Evolutionary conservation across 2,888 invertebrate genomes (phyloP).

Genomic region (Drosophila acutilabella): DNA sequence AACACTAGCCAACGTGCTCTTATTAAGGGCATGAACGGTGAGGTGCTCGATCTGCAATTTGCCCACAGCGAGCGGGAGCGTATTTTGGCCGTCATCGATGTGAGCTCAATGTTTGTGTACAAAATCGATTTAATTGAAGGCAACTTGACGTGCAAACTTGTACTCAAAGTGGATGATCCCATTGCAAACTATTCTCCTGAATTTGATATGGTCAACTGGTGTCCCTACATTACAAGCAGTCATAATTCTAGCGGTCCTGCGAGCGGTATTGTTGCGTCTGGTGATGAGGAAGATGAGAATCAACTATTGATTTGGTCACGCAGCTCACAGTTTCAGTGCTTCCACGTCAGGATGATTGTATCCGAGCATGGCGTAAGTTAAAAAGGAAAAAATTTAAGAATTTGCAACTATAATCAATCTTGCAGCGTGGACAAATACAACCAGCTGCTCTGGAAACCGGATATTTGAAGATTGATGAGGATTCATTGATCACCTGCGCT

Average conservation of each 20-base stretch:
- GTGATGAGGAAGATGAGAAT: slow-evolving; percentile 89
- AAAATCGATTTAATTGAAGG: slow-evolving; percentile 89
- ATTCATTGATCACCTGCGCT: slow-evolving; percentile 91
- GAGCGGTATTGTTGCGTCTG: slow-evolving; percentile 57
- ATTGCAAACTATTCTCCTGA: slow-evolving; percentile 85
- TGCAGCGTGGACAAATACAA: slow-evolving; percentile 79
- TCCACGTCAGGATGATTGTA: slow-evolving; percentile 82
- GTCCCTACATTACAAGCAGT: slow-evolving; percentile 88
- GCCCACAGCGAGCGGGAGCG: slow-evolving; percentile 92
- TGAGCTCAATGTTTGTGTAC: slow-evolving; percentile 93
- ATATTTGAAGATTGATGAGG: slow-evolving; percentile 85
- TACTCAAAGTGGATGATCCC: slow-evolving; percentile 85
- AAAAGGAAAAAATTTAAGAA: background rate
- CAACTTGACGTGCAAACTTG: slow-evolving; percentile 86
- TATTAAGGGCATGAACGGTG: slow-evolving; percentile 94
- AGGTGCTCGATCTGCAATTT: slow-evolving; percentile 96
- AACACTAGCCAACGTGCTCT: slow-evolving; percentile 89
- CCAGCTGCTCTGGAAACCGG: slow-evolving; percentile 80
- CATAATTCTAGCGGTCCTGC: slow-evolving; percentile 15
- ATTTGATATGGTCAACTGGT: slow-evolving; percentile 94
- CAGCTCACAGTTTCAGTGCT: slow-evolving; percentile 87
- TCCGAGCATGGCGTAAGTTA: slow-evolving; percentile 82
- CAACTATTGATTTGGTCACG: slow-evolving; percentile 93
- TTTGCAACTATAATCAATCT: background rate
- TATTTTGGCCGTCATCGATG: slow-evolving; percentile 94